Percentiles rank a stretch among this genome's conserved stretches.
Evolutionary conservation across 2,113 vertebrate genomes (phyloP).

Genomic region (Desmodus rotundus): DNA sequence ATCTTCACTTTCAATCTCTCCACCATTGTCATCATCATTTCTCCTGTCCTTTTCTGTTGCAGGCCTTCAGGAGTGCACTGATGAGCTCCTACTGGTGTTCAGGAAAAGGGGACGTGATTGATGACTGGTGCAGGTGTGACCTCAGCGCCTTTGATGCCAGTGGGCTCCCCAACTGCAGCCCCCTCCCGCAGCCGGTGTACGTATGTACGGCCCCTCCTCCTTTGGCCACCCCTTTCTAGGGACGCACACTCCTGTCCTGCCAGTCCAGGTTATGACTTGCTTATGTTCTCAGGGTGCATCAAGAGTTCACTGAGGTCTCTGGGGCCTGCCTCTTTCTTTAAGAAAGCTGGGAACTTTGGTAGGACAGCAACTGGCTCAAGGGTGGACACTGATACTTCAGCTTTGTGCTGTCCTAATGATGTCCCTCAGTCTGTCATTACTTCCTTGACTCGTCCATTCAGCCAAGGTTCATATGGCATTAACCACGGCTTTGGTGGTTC

Average conservation of each 20-base stretch:
- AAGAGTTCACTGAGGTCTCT: not conserved
- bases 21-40: not conserved
- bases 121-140: constrained; percentile 99
- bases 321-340: not conserved
- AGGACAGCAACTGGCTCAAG: not conserved
- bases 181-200: constrained; percentile 93
- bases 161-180: constrained; percentile 96
- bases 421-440: not conserved
- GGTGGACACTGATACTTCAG: not conserved
- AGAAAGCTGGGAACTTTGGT: not conserved
- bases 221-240: not conserved
- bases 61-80: constrained; percentile 94
- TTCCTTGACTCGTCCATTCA: not conserved
- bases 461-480: not conserved
- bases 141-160: constrained; percentile 95
- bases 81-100: constrained; percentile 99
- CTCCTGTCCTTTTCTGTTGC: constrained; percentile 52
- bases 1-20: not conserved
- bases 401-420: not conserved
- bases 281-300: not conserved
- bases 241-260: not conserved
- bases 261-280: not conserved
- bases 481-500: not conserved
- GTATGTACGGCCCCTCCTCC: constrained; percentile 78
- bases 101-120: constrained; percentile 97